phyloP scores from a whole-genome alignment of 92 coral and sea anemone genomes.

The Palythoa heliodiscus region DNA sequence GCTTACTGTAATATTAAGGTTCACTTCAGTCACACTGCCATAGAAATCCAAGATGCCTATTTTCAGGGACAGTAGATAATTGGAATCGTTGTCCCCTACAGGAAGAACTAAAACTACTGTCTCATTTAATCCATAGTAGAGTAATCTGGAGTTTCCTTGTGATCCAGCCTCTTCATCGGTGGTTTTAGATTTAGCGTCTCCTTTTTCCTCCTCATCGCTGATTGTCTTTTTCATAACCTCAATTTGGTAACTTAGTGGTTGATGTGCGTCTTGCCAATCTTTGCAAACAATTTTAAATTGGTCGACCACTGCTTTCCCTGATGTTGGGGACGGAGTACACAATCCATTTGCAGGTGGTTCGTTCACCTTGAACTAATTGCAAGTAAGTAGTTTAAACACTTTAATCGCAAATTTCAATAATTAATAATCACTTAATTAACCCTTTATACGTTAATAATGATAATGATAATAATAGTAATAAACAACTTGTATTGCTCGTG shows the following conservation, averaged over 20 bases:
- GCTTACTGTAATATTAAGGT: conserved; percentile 16
- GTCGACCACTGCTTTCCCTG: conserved; percentile 12
- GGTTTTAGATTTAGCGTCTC: background rate
- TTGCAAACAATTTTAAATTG: conserved; percentile 9
- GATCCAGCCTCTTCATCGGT: background rate
- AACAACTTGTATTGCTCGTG: too few relatives aligned
- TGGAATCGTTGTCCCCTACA: conserved; percentile 5
- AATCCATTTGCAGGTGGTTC: background rate
- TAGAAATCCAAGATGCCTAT: conserved; percentile 26
- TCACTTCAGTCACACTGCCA: background rate
- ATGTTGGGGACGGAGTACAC: background rate
- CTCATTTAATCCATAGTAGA: conserved; percentile 21
- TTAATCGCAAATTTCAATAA: too few relatives aligned
- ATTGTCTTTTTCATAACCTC: background rate
- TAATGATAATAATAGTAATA: too few relatives aligned
- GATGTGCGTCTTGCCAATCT: conserved; percentile 9
- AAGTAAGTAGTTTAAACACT: background rate
- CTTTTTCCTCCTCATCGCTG: background rate
- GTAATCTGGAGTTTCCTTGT: conserved; percentile 26
- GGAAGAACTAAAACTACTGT: conserved; percentile 13
- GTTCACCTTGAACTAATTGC: conserved; percentile 9
- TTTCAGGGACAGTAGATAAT: background rate
- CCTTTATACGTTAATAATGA: too few relatives aligned
- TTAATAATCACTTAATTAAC: too few relatives aligned
- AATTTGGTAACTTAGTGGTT: conserved; percentile 25